phyloP scores from a whole-genome alignment of 2,888 invertebrate genomes.

The Drosophila anomalata region DNA sequence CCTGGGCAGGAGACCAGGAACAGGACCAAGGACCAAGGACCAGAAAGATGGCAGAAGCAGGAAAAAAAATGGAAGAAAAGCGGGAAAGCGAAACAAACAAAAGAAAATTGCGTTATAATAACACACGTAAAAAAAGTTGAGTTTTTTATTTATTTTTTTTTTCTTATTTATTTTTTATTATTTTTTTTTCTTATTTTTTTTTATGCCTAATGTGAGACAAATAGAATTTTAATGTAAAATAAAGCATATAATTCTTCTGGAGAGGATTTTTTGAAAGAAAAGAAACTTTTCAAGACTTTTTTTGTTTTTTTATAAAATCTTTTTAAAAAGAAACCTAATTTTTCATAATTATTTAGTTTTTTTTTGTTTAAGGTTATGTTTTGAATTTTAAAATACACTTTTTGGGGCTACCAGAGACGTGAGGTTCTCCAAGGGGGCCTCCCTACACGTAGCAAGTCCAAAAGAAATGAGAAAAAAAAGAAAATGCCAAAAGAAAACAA shows the following conservation, averaged over 20 bases:
- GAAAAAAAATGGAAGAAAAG: conserved; percentile 20
- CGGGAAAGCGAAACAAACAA: conserved; percentile 31
- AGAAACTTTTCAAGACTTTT: not conserved
- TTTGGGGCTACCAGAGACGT: no score
- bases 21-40: not conserved
- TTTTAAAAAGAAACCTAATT: not conserved
- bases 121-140: conserved; percentile 63
- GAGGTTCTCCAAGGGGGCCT: not conserved
- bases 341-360: not conserved
- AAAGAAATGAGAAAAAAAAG: conserved; percentile 10
- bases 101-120: conserved; percentile 73
- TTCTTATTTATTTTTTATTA: not conserved
- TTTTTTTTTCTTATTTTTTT: not conserved
- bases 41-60: not conserved
- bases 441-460: conserved; percentile 61
- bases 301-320: not conserved
- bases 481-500: conserved; percentile 36
- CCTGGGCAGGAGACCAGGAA: not conserved
- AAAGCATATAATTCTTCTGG: conserved; percentile 42
- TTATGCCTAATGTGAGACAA: conserved; percentile 55
- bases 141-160: not conserved
- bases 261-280: not conserved
- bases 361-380: not conserved
- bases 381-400: not conserved
- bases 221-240: conserved; percentile 69